Evolutionary conservation across 2,113 vertebrate genomes (phyloP).

Genomic region (Craseonycteris thonglongyai): DNA sequence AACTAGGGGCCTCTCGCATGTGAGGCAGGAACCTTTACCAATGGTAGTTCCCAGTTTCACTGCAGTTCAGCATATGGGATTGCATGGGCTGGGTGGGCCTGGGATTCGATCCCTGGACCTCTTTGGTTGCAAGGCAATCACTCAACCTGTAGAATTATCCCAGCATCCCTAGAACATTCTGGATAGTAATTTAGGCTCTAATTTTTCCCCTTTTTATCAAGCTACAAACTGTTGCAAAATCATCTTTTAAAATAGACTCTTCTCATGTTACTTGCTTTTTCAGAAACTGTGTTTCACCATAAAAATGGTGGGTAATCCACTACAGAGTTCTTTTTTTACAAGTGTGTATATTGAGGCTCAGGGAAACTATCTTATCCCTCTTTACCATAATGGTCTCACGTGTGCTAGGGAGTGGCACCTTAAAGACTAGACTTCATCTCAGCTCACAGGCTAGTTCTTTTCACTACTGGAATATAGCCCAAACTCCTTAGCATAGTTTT

Average conservation of each 20-base stretch:
- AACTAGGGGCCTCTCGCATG: too few species aligned
- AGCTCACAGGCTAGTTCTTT: not conserved
- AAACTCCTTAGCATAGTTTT: not conserved
- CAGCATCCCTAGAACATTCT: too few species aligned
- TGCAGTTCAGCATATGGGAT: too few species aligned
- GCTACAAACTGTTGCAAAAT: not conserved
- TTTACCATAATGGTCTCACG: not conserved
- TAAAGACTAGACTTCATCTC: not conserved
- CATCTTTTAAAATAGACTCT: not conserved
- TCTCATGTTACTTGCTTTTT: not conserved
- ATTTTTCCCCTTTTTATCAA: not conserved
- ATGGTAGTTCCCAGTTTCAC: too few species aligned
- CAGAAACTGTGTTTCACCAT: not conserved
- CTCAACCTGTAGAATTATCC: too few species aligned
- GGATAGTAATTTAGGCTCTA: not conserved
- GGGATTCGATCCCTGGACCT: too few species aligned
- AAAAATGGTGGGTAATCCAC: not conserved
- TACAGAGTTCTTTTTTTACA: not conserved
- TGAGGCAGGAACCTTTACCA: too few species aligned
- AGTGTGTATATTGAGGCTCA: not conserved
- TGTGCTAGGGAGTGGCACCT: not conserved
- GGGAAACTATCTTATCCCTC: not conserved
- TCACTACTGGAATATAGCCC: not conserved
- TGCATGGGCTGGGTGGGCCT: too few species aligned
- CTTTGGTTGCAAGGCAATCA: too few species aligned